A percentile compares a stretch with the other conserved stretches of the same genome.
Evolutionary conservation across 2,888 invertebrate species (phyloP).

Genomic region (Amiota minor): DNA sequence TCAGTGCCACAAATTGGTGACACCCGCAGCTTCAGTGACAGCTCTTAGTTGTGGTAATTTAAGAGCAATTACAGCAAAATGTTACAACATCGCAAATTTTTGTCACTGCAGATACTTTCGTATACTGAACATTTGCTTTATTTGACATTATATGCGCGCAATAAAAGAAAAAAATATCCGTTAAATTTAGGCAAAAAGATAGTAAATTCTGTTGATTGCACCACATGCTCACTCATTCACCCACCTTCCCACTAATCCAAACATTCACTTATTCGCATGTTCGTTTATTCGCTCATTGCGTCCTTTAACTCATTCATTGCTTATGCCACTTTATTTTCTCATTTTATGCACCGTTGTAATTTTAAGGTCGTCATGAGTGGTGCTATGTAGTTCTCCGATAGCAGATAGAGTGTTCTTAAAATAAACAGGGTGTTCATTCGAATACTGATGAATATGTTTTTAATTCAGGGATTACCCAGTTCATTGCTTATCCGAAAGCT

Average conservation of each 20-base stretch:
- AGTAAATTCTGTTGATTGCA: slow-evolving; percentile 64
- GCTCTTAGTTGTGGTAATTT: background rate
- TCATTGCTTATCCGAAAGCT: no score
- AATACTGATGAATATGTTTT: no score
- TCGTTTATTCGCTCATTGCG: background rate
- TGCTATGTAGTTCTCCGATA: background rate
- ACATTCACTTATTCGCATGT: slow-evolving; percentile 3
- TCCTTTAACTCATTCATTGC: background rate
- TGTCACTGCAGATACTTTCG: background rate
- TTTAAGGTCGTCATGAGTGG: slow-evolving; percentile 22
- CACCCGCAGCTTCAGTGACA: slow-evolving; percentile 54
- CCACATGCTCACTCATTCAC: slow-evolving; percentile 16
- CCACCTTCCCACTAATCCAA: background rate
- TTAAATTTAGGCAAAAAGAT: slow-evolving; percentile 46
- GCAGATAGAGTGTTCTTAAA: background rate
- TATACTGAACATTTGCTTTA: background rate
- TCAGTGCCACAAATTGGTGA: slow-evolving; percentile 64
- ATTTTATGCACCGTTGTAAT: slow-evolving; percentile 14
- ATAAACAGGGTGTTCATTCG: no score
- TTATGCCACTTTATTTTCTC: slow-evolving; percentile 10
- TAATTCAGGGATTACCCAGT: no score
- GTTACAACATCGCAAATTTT: slow-evolving; percentile 28
- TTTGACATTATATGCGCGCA: background rate
- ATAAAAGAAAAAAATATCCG: background rate
- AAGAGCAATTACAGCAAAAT: background rate